Base-by-base conservation (phyloP, 2,797 vertebrate species). In the Schizothorax lantsangensis region DNA sequence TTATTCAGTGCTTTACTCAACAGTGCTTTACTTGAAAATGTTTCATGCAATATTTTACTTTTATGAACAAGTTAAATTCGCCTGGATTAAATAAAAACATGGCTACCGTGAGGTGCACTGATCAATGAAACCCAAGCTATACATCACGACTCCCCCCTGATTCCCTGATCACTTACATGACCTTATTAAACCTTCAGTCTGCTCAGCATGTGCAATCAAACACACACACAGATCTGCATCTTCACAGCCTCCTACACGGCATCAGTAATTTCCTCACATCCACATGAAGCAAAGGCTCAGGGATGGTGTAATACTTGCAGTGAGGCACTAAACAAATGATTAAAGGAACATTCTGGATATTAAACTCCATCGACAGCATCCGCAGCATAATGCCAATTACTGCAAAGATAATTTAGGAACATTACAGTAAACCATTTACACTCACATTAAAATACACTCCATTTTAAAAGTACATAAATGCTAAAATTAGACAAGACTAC, bases 121-220 rank as follows among this genome's bases (percentile, higher is more conserved):
- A 71, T 85, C 75, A 71, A 85, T 59, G 52, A 59, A 85, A 33
- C n/a, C 74, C 6, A n/a, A 68, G 62, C 36, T 57, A 40, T 33
- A 69, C 45, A 79, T 68, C 74, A 79, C 9, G 47, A 43, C 33
- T 43, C 17, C 33, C 33, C 33, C 88, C 84, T 85, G 84, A 89
- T 85, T 88, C 83, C 47, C 73, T 90, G 87, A 92, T 77, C 91
- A 89, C 64, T 85, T 79, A 59, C 64, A 79, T 57, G 36, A 79
- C 75, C 36, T 71, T 72, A 78, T 84, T 69, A 84, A 84, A 54
- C 45, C 43, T 69, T 38, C 45, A 30, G 23, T 84, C 33, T 38
- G 64, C 45, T 49, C 83, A 69, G 74, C 72, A 52, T 84, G 59
- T 33, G 17, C 21, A 78, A 84, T 78, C 59, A 68, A 52, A 82